Conservation (phyloP, 2,797 vertebrate genomes). For the Sciurus vulgaris region DNA sequence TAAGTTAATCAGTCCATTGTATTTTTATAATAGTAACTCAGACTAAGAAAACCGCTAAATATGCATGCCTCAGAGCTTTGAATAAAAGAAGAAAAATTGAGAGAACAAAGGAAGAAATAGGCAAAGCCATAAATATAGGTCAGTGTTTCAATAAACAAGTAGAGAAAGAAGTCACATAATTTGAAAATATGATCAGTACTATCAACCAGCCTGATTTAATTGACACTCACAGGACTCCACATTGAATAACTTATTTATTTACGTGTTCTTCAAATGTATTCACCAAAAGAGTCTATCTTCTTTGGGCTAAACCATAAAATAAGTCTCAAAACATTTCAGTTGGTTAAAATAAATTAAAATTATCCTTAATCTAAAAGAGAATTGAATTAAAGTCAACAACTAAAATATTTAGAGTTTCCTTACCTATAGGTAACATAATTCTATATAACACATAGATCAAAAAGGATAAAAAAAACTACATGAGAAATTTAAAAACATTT, state of each 20-base stretch:
- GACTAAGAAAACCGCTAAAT: not conserved
- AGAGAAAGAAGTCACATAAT: not conserved
- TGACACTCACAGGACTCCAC: not conserved
- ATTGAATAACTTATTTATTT: not conserved
- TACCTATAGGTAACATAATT: not conserved
- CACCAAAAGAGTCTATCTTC: not conserved
- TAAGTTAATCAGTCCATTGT: not conserved
- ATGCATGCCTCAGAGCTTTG: not conserved
- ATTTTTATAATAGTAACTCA: not conserved
- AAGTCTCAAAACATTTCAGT: not conserved
- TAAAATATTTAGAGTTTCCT: not conserved
- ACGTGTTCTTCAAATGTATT: not conserved
- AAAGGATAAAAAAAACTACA: not conserved
- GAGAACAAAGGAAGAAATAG: not conserved
- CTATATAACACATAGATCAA: not conserved
- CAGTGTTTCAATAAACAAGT: not conserved
- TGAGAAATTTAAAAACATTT: slow-evolving; percentile 17
- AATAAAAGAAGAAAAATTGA: not conserved
- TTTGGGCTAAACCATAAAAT: not conserved
- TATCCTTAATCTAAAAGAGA: not conserved
- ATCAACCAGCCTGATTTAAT: not conserved
- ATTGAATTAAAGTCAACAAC: slow-evolving; percentile 35
- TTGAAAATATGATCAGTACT: not conserved
- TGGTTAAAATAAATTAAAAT: not conserved
- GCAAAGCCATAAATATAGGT: not conserved